A percentile compares a stretch with the other conserved stretches of the same genome.
Conservation (phyloP, 2,113 vertebrate genomes). For the Mola mola region DNA sequence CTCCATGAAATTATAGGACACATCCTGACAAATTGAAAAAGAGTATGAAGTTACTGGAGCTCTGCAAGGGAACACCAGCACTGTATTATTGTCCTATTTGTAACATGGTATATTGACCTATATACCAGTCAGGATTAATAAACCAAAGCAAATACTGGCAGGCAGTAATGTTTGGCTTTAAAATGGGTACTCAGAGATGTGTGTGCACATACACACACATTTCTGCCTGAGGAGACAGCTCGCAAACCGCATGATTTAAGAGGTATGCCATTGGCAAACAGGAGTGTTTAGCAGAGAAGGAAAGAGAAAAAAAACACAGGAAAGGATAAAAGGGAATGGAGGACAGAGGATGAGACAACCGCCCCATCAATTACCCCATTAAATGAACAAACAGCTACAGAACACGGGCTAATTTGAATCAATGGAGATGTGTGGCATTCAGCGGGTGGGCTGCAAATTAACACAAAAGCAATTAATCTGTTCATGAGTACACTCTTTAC, state of each 20-base stretch:
- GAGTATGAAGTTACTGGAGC: constrained; percentile 2
- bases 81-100: constrained; percentile 52
- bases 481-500: constrained; percentile 28
- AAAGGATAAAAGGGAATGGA: constrained; percentile 29
- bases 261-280: constrained; percentile 49
- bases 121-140: constrained; percentile 63
- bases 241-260: constrained; percentile 69
- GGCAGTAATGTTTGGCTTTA: constrained; percentile 44
- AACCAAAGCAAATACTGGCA: constrained; percentile 57
- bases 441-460: constrained; percentile 56
- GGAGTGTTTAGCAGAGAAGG: constrained; percentile 55
- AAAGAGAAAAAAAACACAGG: constrained; percentile 17
- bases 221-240: constrained; percentile 65
- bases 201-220: constrained; percentile 30
- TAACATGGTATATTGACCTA: constrained; percentile 57
- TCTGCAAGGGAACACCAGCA: constrained; percentile 23
- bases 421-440: constrained; percentile 60
- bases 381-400: constrained; percentile 61
- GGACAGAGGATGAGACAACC: constrained; percentile 35
- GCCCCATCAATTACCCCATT: constrained; percentile 69
- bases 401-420: constrained; percentile 68
- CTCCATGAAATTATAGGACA: constrained; percentile 16
- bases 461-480: constrained; percentile 71
- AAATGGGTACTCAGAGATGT: constrained; percentile 42
- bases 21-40: constrained; percentile 18